phyloP scores from a whole-genome alignment of 1,140 invertebrate species.

The Belonocnema kinseyi region DNA sequence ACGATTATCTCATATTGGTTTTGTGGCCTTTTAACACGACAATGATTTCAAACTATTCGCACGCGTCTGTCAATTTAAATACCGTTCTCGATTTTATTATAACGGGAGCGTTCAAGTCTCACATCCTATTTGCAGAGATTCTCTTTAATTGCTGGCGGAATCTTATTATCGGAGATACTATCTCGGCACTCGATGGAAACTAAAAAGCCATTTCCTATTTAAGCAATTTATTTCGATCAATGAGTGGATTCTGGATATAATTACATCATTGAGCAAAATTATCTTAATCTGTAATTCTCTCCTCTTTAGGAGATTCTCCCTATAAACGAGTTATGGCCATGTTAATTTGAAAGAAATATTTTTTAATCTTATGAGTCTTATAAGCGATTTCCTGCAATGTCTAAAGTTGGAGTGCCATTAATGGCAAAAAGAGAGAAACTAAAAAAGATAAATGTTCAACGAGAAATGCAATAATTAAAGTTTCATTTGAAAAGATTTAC shows the following conservation, averaged over 20 bases:
- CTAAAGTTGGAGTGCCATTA: too few species aligned
- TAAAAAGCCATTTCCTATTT: conserved; percentile 21
- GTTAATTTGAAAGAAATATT: too few species aligned
- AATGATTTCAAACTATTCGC: conserved; percentile 22
- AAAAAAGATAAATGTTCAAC: too few species aligned
- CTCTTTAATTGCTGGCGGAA: conserved; percentile 18
- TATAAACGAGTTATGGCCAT: too few species aligned
- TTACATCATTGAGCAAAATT: conserved; percentile 22
- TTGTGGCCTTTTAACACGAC: conserved; percentile 26
- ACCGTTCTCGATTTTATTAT: conserved; percentile 11
- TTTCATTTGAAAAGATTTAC: too few species aligned
- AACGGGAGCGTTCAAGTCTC: conserved; percentile 24
- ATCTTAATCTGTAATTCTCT: background rate
- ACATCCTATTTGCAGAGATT: background rate
- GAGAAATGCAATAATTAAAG: too few species aligned
- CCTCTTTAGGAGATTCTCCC: background rate
- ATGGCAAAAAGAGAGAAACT: too few species aligned
- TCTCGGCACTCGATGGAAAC: background rate
- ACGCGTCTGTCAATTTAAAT: conserved; percentile 24
- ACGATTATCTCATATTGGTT: conserved; percentile 29
- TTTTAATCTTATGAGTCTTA: too few species aligned
- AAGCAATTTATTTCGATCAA: conserved; percentile 24
- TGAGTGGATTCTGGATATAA: conserved; percentile 21
- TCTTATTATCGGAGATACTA: conserved; percentile 13
- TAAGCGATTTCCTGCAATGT: too few species aligned